phyloP scores from a whole-genome alignment of 2,113 vertebrate genomes.

The Aplodontia rufa region DNA sequence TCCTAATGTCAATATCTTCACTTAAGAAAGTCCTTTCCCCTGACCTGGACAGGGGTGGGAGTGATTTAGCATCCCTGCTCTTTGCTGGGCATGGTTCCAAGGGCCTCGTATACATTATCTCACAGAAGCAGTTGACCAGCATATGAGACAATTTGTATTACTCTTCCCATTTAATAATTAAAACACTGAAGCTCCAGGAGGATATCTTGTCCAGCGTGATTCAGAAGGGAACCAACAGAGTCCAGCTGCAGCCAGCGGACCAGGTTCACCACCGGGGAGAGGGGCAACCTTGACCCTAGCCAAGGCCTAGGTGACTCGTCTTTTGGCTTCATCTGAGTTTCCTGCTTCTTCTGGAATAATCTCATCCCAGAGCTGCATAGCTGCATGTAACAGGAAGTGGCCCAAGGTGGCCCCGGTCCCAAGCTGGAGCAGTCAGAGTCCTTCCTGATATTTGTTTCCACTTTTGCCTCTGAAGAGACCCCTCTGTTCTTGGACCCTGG shows the following conservation, averaged over 20 bases:
- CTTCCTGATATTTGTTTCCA: not conserved
- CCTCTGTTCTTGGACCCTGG: not conserved
- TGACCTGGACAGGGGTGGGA: not conserved
- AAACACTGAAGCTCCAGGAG: not conserved
- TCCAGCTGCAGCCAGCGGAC: not conserved
- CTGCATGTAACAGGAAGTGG: rapidly evolving
- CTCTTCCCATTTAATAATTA: not conserved
- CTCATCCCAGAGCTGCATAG: rapidly evolving
- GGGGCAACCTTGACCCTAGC: not conserved
- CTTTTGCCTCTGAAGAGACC: not conserved
- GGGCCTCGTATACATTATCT: not conserved
- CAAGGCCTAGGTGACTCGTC: not conserved
- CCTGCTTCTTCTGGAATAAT: not conserved
- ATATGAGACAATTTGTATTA: not conserved
- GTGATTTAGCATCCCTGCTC: not conserved
- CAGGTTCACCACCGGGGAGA: too few species aligned
- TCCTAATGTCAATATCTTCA: not conserved
- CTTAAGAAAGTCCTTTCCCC: not conserved
- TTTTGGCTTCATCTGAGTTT: rapidly evolving
- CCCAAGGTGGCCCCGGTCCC: not conserved
- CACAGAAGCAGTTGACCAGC: rapidly evolving
- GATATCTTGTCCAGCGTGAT: rapidly evolving
- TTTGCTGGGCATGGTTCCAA: not conserved
- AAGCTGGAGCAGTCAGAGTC: too few species aligned
- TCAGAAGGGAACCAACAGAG: not conserved